phyloP scores from a whole-genome alignment of 1,140 invertebrate species.

The Drosophila prosaltans region DNA sequence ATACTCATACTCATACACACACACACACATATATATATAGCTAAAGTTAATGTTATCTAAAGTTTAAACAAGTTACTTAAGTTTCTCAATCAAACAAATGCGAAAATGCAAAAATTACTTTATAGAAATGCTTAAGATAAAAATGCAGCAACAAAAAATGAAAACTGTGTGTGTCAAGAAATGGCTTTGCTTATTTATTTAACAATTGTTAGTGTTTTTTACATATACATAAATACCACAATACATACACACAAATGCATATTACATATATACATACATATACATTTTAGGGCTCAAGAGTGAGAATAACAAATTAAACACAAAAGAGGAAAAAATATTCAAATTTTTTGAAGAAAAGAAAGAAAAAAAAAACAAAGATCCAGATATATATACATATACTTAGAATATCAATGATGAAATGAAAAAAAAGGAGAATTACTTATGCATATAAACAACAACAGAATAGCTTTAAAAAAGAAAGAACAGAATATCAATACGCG shows the following conservation, averaged over 20 bases:
- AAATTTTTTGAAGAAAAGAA: slow-evolving; percentile 53
- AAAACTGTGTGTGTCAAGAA: slow-evolving; percentile 49
- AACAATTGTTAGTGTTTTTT: slow-evolving; percentile 71
- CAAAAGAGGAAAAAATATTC: slow-evolving; percentile 38
- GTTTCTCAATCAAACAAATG: slow-evolving; percentile 48
- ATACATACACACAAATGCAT: slow-evolving; percentile 51
- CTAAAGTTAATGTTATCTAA: slow-evolving; percentile 49
- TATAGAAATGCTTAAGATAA: slow-evolving; percentile 66
- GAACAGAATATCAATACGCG: slow-evolving; percentile 28
- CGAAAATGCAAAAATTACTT: slow-evolving; percentile 51
- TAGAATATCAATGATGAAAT: slow-evolving; percentile 43
- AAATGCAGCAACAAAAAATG: slow-evolving; percentile 47
- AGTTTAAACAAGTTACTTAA: slow-evolving; percentile 47
- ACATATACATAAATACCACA: slow-evolving; percentile 44
- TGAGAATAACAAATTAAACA: slow-evolving; percentile 62
- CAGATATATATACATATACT: slow-evolving; percentile 38
- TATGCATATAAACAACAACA: slow-evolving; percentile 69
- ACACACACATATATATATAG: slow-evolving; percentile 32
- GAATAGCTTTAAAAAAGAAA: slow-evolving; percentile 73
- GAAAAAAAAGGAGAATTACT: slow-evolving; percentile 32
- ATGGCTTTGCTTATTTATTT: slow-evolving; percentile 72
- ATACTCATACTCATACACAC: slow-evolving; percentile 6
- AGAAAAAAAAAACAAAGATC: not conserved
- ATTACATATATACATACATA: slow-evolving; percentile 34
- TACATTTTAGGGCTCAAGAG: slow-evolving; percentile 77